Percentiles rank a stretch among this genome's conserved stretches.
Evolutionary conservation across 2,888 invertebrate genomes (phyloP).

Genomic region (Brenthis daphne): DNA sequence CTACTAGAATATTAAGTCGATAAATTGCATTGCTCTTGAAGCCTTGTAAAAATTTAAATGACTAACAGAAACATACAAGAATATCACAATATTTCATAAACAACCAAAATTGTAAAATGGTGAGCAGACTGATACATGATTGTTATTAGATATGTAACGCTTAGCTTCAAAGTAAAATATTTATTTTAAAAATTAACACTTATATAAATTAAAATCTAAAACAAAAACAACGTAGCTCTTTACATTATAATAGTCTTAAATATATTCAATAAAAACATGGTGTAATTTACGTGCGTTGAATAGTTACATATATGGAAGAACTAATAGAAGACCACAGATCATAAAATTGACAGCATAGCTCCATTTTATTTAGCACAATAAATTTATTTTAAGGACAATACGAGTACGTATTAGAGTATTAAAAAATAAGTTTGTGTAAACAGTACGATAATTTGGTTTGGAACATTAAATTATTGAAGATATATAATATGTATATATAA

Average conservation of each 20-base stretch:
- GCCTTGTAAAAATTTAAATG: conserved; percentile 38
- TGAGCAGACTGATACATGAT: background rate
- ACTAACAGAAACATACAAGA: conserved; percentile 9
- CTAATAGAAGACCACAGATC: conserved; percentile 34
- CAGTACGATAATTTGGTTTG: conserved; percentile 3
- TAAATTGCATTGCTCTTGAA: conserved; percentile 58
- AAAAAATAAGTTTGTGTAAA: background rate
- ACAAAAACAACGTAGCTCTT: conserved; percentile 12
- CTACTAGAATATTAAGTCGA: conserved; percentile 51
- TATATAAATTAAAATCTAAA: conserved; percentile 15
- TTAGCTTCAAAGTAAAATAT: conserved; percentile 2
- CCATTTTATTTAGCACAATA: conserved; percentile 4
- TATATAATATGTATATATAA: no score
- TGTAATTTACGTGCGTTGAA: conserved; percentile 10
- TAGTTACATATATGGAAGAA: conserved; percentile 15
- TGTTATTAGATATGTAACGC: conserved; percentile 7
- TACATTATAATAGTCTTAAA: conserved; percentile 10
- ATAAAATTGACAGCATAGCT: conserved; percentile 35
- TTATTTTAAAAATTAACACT: conserved; percentile 9
- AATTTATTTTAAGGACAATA: conserved; percentile 6
- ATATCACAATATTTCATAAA: conserved; percentile 17
- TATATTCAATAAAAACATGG: background rate
- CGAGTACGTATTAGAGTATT: background rate
- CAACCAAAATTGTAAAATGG: background rate
- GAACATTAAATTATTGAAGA: background rate